Evolutionary conservation across 2,888 invertebrate species (phyloP), one percentile per base, ranked within the genome.

Genomic region (Chrysolina oricalcia): DNA sequence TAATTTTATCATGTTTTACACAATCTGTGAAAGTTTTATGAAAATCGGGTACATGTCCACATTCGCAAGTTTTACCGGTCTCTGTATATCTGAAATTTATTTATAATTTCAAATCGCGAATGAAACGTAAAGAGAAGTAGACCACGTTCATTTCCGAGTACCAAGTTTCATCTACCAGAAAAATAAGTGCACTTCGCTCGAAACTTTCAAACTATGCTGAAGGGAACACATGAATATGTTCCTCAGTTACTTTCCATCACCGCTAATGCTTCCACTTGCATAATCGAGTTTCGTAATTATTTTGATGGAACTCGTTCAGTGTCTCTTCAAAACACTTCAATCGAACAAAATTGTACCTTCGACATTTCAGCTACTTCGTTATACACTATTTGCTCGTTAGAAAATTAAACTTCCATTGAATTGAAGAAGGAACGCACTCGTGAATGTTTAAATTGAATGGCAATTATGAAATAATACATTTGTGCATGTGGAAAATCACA

Each of bases 121-220:
- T 17, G 19, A n/a, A 19, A 50, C 6, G n/a, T 19, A 17, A 19
- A 50, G 50, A 50, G 6, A 8, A 17, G 50, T 19, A 8, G 50
- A 6, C 19, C 17, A 50, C 50, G 50, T 19, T n/a, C 50, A n/a
- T 50, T 19, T 43, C 5, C 43, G 19, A n/a, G 50, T 50, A 50
- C 50, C n/a, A 9, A 50, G 50, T 50, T 50, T 50, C 50, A 50
- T 50, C 50, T n/a, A 17, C 5, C 50, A n/a, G 50, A 19, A 50
- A 50, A 19, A 19, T 19, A 19, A 50, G 50, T 50, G 19, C 50
- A 17, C n/a, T 50, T 9, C 8, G 9, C 50, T 50, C n/a, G 50
- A 19, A 43, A 50, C 1, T 46, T 8, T 2, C 46, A 6, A 46
- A 46, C 50, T 9, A 19, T 50, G 50, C 50, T 10, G 19, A 19